These are phyloP conservation scores for Potamilus streckersoni DNA, from an alignment of 1,140 invertebrate species.

Conservation along the genomic window DNA sequence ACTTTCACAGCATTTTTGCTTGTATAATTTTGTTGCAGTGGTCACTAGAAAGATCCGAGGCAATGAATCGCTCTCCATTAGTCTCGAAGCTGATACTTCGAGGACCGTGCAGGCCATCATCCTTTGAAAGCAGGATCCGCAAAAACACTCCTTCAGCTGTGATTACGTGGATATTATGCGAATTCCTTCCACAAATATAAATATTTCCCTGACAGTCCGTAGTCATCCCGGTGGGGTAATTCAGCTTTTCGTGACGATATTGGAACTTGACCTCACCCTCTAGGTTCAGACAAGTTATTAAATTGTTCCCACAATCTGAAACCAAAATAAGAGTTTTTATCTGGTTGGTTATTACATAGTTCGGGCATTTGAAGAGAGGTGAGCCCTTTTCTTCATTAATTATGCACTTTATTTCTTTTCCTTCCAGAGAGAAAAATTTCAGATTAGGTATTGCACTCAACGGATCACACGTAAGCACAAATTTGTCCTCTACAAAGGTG, in stretches of 20 bases:
- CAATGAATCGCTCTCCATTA: constrained; percentile 10
- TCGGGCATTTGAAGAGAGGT: constrained; percentile 17
- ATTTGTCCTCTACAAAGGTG: constrained; percentile 3
- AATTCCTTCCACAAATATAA: constrained; percentile 26
- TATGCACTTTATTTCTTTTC: constrained; percentile 10
- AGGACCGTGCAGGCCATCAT: constrained; percentile 2
- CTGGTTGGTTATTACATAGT: constrained; percentile 19
- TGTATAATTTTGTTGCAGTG: too few species aligned
- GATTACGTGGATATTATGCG: constrained; percentile 23
- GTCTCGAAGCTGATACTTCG: constrained; percentile 19
- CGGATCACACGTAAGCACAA: constrained; percentile 24
- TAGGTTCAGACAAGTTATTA: constrained; percentile 7
- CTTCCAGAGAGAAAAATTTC: constrained; percentile 12
- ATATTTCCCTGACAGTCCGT: constrained; percentile 17
- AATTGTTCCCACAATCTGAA: constrained; percentile 11
- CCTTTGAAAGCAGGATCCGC: constrained; percentile 12
- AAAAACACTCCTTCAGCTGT: constrained; percentile 2
- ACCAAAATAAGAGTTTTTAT: constrained; percentile 12
- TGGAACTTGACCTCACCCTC: constrained; percentile 13
- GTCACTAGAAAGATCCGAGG: constrained; percentile 1
- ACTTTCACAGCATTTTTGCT: too few species aligned
- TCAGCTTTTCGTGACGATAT: constrained; percentile 11
- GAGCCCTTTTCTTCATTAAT: constrained; percentile 12
- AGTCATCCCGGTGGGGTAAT: constrained; percentile 5
- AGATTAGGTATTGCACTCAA: constrained; percentile 21